A percentile compares a stretch with the other conserved stretches of the same genome.
Evolutionary conservation across 2,113 vertebrate species (phyloP).

Genomic region (Myotis yumanensis): DNA sequence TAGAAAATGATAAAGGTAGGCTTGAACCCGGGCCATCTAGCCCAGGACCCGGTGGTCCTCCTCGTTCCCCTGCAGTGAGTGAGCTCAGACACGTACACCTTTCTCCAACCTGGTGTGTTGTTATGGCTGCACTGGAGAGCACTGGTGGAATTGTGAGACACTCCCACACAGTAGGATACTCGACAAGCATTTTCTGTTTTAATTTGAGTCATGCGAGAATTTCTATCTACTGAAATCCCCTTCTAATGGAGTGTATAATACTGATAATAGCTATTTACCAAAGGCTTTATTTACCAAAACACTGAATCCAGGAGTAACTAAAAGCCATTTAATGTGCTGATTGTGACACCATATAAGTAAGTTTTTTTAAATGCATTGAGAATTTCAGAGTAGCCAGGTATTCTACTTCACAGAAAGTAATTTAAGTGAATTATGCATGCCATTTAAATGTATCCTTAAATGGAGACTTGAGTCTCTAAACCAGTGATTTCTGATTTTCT

Average conservation of each 20-base stretch:
- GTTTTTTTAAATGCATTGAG: not conserved
- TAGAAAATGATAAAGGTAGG: not conserved
- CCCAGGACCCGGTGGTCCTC: not conserved
- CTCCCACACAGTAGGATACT: not conserved
- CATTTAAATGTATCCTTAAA: constrained; percentile 17
- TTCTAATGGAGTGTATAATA: not conserved
- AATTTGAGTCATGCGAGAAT: not conserved
- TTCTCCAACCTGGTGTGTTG: not conserved
- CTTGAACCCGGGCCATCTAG: not conserved
- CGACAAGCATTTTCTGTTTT: not conserved
- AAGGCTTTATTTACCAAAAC: constrained; percentile 3
- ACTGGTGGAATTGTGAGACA: not conserved
- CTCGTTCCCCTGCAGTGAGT: not conserved
- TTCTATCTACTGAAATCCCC: not conserved
- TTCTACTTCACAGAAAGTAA: not conserved
- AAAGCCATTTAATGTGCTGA: not conserved
- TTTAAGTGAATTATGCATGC: not conserved
- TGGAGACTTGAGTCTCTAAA: not conserved
- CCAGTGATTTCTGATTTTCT: not conserved
- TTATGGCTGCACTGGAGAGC: not conserved
- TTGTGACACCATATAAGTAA: not conserved
- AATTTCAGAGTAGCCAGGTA: not conserved
- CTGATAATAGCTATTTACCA: not conserved
- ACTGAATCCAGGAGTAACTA: not conserved
- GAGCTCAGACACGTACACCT: not conserved